phyloP scores from a whole-genome alignment of 2,113 vertebrate genomes.

The Phaethon lepturus region DNA sequence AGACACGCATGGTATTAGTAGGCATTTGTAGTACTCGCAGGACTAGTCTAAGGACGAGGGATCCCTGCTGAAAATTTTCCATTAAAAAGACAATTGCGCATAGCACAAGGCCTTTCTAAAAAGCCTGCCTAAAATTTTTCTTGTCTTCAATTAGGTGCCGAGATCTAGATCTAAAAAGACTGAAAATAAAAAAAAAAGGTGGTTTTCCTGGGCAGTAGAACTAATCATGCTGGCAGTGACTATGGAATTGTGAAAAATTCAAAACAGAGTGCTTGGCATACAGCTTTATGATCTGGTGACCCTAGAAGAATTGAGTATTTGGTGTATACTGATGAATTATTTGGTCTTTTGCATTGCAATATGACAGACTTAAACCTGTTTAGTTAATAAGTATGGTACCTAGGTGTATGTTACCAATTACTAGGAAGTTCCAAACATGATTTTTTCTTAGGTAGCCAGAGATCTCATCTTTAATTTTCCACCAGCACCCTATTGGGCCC shows the following conservation, averaged over 20 bases:
- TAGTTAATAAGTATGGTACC: neutral
- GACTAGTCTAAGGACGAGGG: constrained; percentile 11
- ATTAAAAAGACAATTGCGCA: constrained; percentile 56
- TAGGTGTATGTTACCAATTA: neutral
- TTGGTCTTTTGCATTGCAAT: neutral
- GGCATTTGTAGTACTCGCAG: neutral
- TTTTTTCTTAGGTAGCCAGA: neutral
- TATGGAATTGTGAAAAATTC: neutral
- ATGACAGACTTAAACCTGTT: neutral
- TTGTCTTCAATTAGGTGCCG: constrained; percentile 3
- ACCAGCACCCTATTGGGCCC: neutral
- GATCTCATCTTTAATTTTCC: neutral
- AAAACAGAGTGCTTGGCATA: neutral
- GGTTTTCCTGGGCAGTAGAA: neutral
- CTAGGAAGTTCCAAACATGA: neutral
- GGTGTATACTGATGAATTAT: neutral
- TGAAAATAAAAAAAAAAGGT: neutral
- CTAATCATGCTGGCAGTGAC: neutral
- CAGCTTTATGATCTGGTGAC: neutral
- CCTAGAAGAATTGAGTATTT: neutral
- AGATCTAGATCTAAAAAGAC: neutral
- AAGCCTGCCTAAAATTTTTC: neutral
- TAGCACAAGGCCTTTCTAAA: neutral
- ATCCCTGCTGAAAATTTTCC: constrained; percentile 48
- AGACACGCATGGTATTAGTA: neutral